Evolutionary conservation across 1,140 invertebrate genomes (phyloP).

Genomic region (Drosophila leontia): DNA sequence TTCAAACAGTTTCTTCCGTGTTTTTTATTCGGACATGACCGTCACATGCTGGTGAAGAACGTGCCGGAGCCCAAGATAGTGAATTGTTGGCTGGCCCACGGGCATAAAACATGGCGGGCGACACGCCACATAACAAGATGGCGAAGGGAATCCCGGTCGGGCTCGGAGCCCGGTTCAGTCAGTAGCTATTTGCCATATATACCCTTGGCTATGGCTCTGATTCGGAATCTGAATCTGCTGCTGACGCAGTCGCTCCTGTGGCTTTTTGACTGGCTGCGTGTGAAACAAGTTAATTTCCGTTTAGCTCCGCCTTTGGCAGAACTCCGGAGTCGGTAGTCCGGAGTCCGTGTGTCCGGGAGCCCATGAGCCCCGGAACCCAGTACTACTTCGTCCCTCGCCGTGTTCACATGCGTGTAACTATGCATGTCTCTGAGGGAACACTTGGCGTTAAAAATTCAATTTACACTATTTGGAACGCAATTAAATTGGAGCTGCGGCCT

Average conservation of each 20-base stretch:
- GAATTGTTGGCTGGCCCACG: conserved; percentile 30
- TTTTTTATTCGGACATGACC: conserved; percentile 34
- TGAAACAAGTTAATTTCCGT: conserved; percentile 77
- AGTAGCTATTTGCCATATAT: conserved; percentile 7
- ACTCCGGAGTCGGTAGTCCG: conserved; percentile 1
- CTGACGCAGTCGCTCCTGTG: conserved; percentile 36
- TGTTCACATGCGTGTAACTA: conserved; percentile 78
- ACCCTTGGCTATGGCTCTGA: conserved; percentile 20
- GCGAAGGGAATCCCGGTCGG: conserved; percentile 17
- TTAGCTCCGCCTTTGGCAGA: conserved; percentile 40
- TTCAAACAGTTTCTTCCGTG: not conserved
- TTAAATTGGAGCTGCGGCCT: conserved; percentile 59
- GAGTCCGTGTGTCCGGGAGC: not conserved
- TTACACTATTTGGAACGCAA: conserved; percentile 80
- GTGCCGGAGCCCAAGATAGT: conserved; percentile 41
- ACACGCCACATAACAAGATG: conserved; percentile 67
- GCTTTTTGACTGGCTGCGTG: conserved; percentile 56
- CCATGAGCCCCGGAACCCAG: not conserved
- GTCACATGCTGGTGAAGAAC: conserved; percentile 23
- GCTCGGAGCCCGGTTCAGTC: conserved; percentile 16
- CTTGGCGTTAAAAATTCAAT: conserved; percentile 78
- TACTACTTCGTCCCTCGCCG: conserved; percentile 3
- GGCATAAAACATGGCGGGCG: conserved; percentile 51
- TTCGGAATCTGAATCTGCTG: conserved; percentile 28
- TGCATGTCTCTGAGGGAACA: conserved; percentile 58